Conservation (phyloP, 2,888 invertebrate genomes). For the Strigamia maritima region DNA sequence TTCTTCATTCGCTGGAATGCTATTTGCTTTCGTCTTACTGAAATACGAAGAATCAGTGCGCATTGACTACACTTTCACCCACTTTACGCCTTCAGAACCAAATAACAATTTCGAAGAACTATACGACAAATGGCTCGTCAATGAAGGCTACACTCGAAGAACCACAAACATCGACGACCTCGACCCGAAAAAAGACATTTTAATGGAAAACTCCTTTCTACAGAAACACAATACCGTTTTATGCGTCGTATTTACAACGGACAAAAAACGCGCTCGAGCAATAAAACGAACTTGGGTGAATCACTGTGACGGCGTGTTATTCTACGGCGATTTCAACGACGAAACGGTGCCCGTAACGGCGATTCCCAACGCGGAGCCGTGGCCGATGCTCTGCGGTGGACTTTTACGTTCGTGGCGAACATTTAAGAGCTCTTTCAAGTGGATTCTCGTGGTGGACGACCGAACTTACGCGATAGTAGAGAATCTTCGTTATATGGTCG, state of each 20-base stretch:
- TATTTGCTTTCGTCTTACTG: constrained; percentile 46
- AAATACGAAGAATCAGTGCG: constrained; percentile 46
- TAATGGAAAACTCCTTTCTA: constrained; percentile 43
- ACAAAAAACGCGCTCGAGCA: constrained; percentile 44
- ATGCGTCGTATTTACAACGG: constrained; percentile 44
- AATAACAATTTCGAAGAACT: constrained; percentile 40
- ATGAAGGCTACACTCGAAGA: constrained; percentile 41
- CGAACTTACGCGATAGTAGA: constrained; percentile 46
- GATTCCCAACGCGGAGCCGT: constrained; percentile 43
- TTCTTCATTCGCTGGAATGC: constrained; percentile 45
- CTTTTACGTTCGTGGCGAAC: constrained; percentile 43
- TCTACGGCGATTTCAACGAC: constrained; percentile 45
- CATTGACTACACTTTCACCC: constrained; percentile 42
- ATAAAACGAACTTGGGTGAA: constrained; percentile 46
- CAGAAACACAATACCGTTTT: constrained; percentile 43
- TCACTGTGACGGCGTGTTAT: constrained; percentile 45
- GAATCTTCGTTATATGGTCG: constrained; percentile 46
- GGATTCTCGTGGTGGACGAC: constrained; percentile 46
- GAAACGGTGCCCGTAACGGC: constrained; percentile 44
- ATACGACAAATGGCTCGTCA: constrained; percentile 44
- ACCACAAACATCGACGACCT: constrained; percentile 41
- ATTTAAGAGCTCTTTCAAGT: constrained; percentile 43
- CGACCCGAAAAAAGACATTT: background rate
- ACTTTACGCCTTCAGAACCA: constrained; percentile 39
- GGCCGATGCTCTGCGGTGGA: constrained; percentile 44